These are phyloP conservation scores for Drosophila dunni DNA, from an alignment of 1,140 invertebrate species.

Conservation along the genomic window DNA sequence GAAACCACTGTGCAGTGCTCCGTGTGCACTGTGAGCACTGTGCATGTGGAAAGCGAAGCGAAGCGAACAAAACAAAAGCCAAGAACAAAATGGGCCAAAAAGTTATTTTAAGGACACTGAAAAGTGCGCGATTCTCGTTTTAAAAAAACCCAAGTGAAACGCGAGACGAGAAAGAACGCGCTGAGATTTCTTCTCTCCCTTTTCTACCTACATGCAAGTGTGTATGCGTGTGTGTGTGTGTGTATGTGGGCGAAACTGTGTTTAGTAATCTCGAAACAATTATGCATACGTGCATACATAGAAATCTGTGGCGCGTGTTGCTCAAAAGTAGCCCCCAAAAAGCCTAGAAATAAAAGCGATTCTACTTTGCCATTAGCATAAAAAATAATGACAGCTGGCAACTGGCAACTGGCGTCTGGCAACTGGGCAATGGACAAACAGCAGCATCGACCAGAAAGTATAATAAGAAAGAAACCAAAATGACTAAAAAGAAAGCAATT, in stretches of 20 bases:
- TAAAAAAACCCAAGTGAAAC: constrained; percentile 36
- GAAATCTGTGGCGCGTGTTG: constrained; percentile 74
- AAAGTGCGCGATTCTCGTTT: constrained; percentile 55
- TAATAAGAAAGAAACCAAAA: constrained; percentile 8
- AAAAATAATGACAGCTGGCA: constrained; percentile 70
- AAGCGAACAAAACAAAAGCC: constrained; percentile 55
- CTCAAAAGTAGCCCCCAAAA: constrained; percentile 64
- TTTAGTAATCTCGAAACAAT: constrained; percentile 77
- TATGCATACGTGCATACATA: constrained; percentile 76
- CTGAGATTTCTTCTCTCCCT: constrained; percentile 13
- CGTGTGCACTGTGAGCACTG: constrained; percentile 45
- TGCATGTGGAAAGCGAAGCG: constrained; percentile 18
- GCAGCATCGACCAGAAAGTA: constrained; percentile 8
- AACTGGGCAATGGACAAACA: constrained; percentile 26
- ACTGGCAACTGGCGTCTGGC: constrained; percentile 20
- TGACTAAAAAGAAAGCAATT: constrained; percentile 1
- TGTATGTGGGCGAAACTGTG: constrained; percentile 6
- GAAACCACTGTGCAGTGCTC: background rate
- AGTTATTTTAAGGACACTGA: constrained; percentile 76
- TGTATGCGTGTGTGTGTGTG: constrained; percentile 5
- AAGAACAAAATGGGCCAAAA: constrained; percentile 75
- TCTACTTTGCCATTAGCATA: constrained; percentile 78
- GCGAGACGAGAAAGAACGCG: constrained; percentile 38
- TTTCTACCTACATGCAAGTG: background rate
- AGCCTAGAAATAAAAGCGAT: constrained; percentile 76